phyloP scores from a whole-genome alignment of 1,140 invertebrate genomes.

The Bombus consobrinus region DNA sequence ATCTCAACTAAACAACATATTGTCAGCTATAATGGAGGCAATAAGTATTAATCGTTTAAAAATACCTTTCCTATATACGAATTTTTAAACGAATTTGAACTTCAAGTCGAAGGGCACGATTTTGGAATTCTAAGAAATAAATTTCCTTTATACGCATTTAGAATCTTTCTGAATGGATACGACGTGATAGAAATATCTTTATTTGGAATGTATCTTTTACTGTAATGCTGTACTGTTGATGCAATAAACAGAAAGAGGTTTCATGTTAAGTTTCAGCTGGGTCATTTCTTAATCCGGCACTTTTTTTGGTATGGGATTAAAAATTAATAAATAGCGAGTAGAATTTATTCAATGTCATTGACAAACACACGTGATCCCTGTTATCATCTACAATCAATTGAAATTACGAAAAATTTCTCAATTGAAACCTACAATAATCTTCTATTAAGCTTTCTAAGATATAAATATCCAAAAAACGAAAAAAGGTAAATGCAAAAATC shows the following conservation, averaged over 20 bases:
- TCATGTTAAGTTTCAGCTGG: background rate
- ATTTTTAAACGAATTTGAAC: background rate
- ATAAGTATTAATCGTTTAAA: too few species aligned
- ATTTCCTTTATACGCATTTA: background rate
- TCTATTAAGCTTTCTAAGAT: background rate
- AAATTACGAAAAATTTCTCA: too few species aligned
- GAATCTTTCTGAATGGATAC: too few species aligned
- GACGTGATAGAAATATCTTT: too few species aligned
- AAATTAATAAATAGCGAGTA: background rate
- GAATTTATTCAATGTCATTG: background rate
- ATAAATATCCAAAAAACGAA: background rate
- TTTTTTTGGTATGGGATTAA: too few species aligned
- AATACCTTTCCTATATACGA: too few species aligned
- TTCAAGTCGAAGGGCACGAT: background rate
- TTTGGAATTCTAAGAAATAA: background rate
- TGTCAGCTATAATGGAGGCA: background rate
- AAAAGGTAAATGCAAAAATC: background rate
- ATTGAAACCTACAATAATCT: background rate
- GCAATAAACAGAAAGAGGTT: background rate
- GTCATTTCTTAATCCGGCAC: too few species aligned
- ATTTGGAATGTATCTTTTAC: too few species aligned
- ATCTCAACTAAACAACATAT: background rate
- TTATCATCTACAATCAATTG: too few species aligned
- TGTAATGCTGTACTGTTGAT: too few species aligned
- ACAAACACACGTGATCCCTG: too few species aligned